Evolutionary conservation across 2,113 vertebrate genomes (phyloP), one percentile per base, ranked within the genome.

Genomic region (Phainopepla nitens): DNA sequence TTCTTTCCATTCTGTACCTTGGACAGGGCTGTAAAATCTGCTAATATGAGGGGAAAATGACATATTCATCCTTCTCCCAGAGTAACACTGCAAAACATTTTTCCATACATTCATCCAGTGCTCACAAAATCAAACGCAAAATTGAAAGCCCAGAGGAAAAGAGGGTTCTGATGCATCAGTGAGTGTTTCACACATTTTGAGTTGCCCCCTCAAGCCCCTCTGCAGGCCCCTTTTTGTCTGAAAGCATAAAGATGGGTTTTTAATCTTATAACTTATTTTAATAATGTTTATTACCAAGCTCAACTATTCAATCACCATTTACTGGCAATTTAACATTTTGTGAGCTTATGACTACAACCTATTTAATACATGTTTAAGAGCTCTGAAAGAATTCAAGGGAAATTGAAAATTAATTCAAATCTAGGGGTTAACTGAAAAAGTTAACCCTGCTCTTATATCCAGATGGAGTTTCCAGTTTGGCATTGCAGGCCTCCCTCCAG

Each of bases 71-170:
- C 8, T 68, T 84, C 39, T 44, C 33, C 21, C 11, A 35, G 36
- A 23, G 22, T 36, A 29, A 33, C 6, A 15, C 57, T 6, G 22
- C 49, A 44, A 68, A 92, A 24, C 18, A 2, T 6, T n/a, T 70
- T 42, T 83, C 0, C 0, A 7, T 36, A 28, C 3, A 0, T 33
- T 62, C 1, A 35, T 39, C 24, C 4, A 1, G 1, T 10, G 17
- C n/a, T 66, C 16, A 12, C 5, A 11, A 53, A 78, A 75, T 45
- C 41, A 61, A 61, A 83, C 15, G 51, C 54, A 73, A 33, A 66
- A 5, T 15, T 23, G 27, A 14, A 70, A 66, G 11, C 16, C 57
- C 36, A 51, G 60, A 36, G 20, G 36, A 44, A 69, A 29, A 51
- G 16, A 39, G 11, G 9, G 15, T 6, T 20, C 27, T 39, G 19